phyloP scores from a whole-genome alignment of 2,797 vertebrate genomes.

The Ctenopoma multispine region DNA sequence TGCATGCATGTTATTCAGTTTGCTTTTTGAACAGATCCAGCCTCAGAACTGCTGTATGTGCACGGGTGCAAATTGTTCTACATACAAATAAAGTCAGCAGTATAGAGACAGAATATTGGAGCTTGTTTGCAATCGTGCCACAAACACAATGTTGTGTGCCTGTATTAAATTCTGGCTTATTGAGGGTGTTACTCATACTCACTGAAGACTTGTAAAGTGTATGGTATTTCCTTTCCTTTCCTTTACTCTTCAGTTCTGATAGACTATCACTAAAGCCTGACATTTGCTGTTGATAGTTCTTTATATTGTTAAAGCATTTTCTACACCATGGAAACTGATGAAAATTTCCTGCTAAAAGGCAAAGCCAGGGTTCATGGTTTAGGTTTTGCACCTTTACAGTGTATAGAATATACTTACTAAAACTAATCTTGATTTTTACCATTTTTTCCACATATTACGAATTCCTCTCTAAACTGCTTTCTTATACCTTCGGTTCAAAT shows the following conservation, averaged over 20 bases:
- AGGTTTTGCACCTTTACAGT: neutral
- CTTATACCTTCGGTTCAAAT: neutral
- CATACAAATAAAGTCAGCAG: neutral
- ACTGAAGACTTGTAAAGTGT: neutral
- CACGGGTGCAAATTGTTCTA: too few species aligned
- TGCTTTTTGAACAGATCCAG: neutral
- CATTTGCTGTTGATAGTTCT: neutral
- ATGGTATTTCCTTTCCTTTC: too few species aligned
- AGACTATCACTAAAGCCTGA: neutral
- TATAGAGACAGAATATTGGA: neutral
- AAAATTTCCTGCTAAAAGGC: neutral
- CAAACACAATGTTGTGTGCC: neutral
- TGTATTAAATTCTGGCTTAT: constrained; percentile 6
- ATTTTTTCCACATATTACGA: constrained; percentile 1
- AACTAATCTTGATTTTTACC: neutral
- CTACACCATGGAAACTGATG: neutral
- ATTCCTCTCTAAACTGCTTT: neutral
- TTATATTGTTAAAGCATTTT: constrained; percentile 2
- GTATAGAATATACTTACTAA: neutral
- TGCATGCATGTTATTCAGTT: neutral
- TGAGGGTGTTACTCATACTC: constrained; percentile 3
- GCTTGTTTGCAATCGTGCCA: neutral
- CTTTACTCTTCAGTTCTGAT: constrained; percentile 11
- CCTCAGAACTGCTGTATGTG: neutral
- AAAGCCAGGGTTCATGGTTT: neutral